Base-by-base conservation (phyloP, 2,113 vertebrate species). In the Mirounga angustirostris region DNA sequence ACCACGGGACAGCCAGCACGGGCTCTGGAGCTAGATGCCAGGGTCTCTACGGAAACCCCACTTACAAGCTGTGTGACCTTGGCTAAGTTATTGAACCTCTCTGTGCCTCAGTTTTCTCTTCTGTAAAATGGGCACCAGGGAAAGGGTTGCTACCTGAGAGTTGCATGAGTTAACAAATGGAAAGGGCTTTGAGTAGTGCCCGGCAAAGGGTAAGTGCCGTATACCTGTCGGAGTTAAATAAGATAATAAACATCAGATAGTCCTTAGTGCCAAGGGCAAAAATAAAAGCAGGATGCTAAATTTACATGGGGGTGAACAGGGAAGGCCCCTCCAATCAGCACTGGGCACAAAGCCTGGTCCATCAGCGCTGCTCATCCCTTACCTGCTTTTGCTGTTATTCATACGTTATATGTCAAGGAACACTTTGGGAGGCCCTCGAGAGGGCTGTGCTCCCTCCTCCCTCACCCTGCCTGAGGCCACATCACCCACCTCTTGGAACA, bases 401-500 rank as follows among this genome's bases (percentile, higher is more conserved):
- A 15, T 1, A 21, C 3, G 14, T 50, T 10, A 1, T 1, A 5
- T 2, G n/a, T 14, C 43, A 9, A 46, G 30, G 0, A 28, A 54
- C 59, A 2, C 28, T 89, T 61, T 16, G 40, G 22, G 15, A n/a
- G 82, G 58, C 58, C 94, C 67, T 4, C 1, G 5, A 21, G 21
- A 58, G 59, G 78, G 22, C 28, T 28, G 26, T 2, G 12, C 52
- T 24, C 67, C 54, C 63, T 46, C 9, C 2, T 2, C n/a, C 33
- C 24, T 4, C 4, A 0, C 50, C 50, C 54, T 13, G 89, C 76
- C 10, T 0, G 18, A 81, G 5, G 80, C 61, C 88, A 3, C 13
- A 1, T 61, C 95, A 97, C 97, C 94, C 96, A 98, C 98, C 98
- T 98, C 88, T 95, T 80, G 52, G 91, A 91, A 10, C 36, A 22